phyloP scores from a whole-genome alignment of 2,113 vertebrate genomes.

The Sinocyclocheilus anophthalmus region DNA sequence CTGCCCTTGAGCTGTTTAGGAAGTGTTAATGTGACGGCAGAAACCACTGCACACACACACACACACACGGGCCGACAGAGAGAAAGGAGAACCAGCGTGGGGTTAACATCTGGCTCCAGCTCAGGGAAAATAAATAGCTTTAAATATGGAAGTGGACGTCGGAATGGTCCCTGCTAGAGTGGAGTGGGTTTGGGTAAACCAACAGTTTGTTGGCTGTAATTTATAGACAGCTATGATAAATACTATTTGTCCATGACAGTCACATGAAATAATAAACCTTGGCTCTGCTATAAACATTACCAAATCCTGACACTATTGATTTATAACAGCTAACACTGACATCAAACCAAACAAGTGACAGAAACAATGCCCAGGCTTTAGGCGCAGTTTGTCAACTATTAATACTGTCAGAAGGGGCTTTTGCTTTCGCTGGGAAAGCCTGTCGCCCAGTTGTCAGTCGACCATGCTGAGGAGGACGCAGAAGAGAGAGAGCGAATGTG shows the following conservation, averaged over 20 bases:
- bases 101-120: conserved; percentile 71
- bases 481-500: conserved; percentile 71
- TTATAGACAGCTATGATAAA: conserved; percentile 96
- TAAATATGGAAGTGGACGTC: conserved; percentile 78
- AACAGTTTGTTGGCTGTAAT: conserved; percentile 91
- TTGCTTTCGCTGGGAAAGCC: conserved; percentile 89
- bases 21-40: conserved; percentile 66
- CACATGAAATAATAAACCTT: conserved; percentile 99
- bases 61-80: background rate
- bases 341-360: conserved; percentile 99
- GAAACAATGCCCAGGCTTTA: conserved; percentile 99
- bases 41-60: conserved; percentile 50
- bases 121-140: conserved; percentile 78
- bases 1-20: conserved; percentile 66
- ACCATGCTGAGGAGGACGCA: conserved; percentile 74
- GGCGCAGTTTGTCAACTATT: conserved; percentile 99
- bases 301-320: conserved; percentile 99
- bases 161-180: conserved; percentile 71
- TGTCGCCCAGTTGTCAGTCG: conserved; percentile 98
- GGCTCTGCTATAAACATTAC: conserved; percentile 96
- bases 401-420: conserved; percentile 99
- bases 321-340: conserved; percentile 99
- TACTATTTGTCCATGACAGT: conserved; percentile 97
- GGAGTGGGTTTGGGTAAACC: conserved; percentile 76
- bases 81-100: conserved; percentile 49